Conservation (phyloP, 2,797 vertebrate species). For the Falco biarmicus region DNA sequence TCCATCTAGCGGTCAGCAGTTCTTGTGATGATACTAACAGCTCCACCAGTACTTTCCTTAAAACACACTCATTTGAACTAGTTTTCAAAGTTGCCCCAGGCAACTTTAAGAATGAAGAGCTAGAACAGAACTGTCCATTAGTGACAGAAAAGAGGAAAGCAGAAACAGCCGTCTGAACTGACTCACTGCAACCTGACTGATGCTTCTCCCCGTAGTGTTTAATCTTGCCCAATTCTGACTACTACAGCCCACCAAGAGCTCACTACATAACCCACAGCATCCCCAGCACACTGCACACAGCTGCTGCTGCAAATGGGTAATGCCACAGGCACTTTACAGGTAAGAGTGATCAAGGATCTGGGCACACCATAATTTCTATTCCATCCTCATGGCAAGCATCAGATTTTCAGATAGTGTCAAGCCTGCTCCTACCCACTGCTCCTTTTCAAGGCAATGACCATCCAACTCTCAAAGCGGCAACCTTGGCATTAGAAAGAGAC, state of each 20-base stretch:
- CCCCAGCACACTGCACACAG: background rate
- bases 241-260: background rate
- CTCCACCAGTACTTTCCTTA: background rate
- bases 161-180: background rate
- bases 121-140: background rate
- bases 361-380: background rate
- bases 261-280: background rate
- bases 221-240: background rate
- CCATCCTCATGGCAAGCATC: background rate
- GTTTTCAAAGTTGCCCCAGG: background rate
- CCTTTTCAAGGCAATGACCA: background rate
- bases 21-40: background rate
- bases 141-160: background rate
- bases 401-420: background rate
- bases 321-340: background rate
- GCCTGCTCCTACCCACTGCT: background rate
- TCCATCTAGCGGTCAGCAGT: background rate
- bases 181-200: background rate
- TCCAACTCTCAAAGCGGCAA: background rate
- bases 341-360: background rate
- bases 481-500: background rate
- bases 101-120: background rate
- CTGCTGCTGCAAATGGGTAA: background rate
- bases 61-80: background rate
- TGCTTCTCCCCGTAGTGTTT: background rate